phyloP scores from a whole-genome alignment of 2,797 vertebrate genomes.

The Propithecus perrieri region DNA sequence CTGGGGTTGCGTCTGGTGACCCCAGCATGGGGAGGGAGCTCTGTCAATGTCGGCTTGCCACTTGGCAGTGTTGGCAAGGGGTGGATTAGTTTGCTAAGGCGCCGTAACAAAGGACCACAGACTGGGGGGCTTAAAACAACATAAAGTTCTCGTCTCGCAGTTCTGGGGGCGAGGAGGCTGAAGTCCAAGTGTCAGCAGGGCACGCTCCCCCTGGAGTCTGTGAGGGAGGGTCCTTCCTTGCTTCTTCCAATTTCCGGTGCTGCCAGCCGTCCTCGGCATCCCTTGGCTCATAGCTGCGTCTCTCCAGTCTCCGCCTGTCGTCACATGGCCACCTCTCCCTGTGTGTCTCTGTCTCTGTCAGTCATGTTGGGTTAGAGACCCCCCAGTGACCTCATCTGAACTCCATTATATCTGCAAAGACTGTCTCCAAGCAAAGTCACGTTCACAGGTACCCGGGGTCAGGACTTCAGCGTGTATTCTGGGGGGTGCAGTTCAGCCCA shows the following conservation, averaged over 20 bases:
- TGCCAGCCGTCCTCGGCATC: accelerated
- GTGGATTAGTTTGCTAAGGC: accelerated
- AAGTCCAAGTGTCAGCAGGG: neutral
- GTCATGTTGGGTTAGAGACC: neutral
- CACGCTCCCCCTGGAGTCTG: neutral
- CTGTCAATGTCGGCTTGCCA: neutral
- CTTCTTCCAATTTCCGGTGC: neutral
- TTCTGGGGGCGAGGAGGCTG: neutral
- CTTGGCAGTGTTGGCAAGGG: neutral
- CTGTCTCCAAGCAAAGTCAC: neutral
- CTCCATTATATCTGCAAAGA: neutral
- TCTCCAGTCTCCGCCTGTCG: accelerated
- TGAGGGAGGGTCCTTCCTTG: neutral
- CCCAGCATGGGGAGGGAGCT: neutral
- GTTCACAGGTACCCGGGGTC: neutral
- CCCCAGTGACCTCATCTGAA: neutral
- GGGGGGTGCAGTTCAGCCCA: neutral
- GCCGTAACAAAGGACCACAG: neutral
- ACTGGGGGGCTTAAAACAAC: neutral
- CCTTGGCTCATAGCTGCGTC: accelerated
- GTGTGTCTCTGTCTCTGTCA: neutral
- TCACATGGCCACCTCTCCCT: accelerated
- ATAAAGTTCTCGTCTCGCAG: neutral
- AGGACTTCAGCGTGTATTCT: neutral
- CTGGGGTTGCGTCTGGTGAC: neutral